phyloP scores from a whole-genome alignment of 2,113 vertebrate genomes.

The Burhinus bistriatus region DNA sequence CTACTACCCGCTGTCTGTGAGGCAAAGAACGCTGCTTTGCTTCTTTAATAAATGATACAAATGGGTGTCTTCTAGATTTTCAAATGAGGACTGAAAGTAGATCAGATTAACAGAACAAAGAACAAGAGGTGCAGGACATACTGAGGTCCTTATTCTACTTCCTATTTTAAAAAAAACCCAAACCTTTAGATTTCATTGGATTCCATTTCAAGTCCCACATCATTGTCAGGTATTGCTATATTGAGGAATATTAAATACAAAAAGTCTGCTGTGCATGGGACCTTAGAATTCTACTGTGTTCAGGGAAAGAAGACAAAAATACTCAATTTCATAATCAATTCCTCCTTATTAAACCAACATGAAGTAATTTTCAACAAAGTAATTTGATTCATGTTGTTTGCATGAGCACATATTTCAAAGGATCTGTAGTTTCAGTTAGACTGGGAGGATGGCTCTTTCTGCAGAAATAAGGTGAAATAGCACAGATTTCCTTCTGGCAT shows the following conservation, averaged over 20 bases:
- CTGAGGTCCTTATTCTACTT: not conserved
- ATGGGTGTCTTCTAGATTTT: not conserved
- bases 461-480: not conserved
- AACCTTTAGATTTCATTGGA: not conserved
- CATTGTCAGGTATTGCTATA: not conserved
- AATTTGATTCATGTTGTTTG: not conserved
- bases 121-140: not conserved
- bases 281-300: not conserved
- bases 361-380: not conserved
- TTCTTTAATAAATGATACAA: not conserved
- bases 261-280: not conserved
- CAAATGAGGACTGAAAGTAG: not conserved
- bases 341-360: not conserved
- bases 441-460: not conserved
- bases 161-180: not conserved
- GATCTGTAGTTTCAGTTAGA: not conserved
- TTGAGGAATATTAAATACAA: not conserved
- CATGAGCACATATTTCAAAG: not conserved
- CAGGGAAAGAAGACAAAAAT: not conserved
- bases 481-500: not conserved
- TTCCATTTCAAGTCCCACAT: not conserved
- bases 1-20: not conserved
- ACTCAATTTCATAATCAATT: not conserved
- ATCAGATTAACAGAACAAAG: not conserved
- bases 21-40: not conserved